Evolutionary conservation across 2,113 vertebrate genomes (phyloP).

Genomic region (Spea bombifrons): DNA sequence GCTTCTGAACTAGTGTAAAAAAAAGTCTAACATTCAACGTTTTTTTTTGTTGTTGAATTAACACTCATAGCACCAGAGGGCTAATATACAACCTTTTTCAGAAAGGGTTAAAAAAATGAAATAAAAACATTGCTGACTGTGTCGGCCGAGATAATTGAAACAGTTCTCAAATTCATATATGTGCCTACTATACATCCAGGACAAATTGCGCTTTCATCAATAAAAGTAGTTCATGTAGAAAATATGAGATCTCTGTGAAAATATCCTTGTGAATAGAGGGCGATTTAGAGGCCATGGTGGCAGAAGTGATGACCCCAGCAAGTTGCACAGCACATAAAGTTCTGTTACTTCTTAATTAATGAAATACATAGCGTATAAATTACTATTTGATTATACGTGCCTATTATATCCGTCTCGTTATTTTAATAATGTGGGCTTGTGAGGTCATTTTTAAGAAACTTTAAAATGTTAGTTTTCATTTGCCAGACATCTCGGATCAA

Average conservation of each 20-base stretch:
- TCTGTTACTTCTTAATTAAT: background rate
- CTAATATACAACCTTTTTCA: too few species aligned
- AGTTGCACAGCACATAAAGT: background rate
- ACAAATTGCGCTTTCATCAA: background rate
- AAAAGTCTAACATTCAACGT: too few species aligned
- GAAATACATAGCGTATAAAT: background rate
- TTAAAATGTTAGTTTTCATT: constrained; percentile 33
- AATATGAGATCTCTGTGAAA: background rate
- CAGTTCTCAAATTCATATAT: too few species aligned
- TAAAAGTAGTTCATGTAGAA: background rate
- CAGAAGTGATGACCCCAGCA: background rate
- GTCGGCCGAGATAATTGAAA: too few species aligned
- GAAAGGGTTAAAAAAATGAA: too few species aligned
- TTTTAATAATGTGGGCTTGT: too few species aligned
- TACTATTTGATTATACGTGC: background rate
- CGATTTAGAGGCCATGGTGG: background rate
- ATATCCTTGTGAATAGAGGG: background rate
- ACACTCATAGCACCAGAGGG: too few species aligned
- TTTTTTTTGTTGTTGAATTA: too few species aligned
- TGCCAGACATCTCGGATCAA: constrained; percentile 2
- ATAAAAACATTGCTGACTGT: too few species aligned
- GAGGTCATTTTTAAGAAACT: constrained; percentile 1
- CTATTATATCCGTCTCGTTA: background rate
- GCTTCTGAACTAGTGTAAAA: too few species aligned
- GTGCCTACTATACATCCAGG: background rate